phyloP scores from a whole-genome alignment of 1,140 invertebrate species.

The Stegodyphus dumicola region DNA sequence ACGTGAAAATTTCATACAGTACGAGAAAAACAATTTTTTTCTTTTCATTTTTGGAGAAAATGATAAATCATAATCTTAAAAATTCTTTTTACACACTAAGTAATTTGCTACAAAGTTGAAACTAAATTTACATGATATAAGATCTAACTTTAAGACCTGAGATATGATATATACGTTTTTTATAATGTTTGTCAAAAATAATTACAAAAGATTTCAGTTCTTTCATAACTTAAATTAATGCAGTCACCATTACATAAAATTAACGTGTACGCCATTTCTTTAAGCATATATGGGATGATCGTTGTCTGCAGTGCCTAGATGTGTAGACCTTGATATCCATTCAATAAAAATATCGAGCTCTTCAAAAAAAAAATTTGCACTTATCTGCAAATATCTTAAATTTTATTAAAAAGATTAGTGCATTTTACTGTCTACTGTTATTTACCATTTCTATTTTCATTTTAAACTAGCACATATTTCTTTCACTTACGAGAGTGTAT shows the following conservation, averaged over 20 bases:
- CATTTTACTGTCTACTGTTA: conserved; percentile 43
- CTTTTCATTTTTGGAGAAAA: conserved; percentile 39
- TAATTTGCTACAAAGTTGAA: conserved; percentile 24
- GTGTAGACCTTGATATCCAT: conserved; percentile 41
- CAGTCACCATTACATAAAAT: not conserved
- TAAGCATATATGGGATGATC: conserved; percentile 3
- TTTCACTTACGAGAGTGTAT: conserved; percentile 46
- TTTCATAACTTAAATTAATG: too few relatives aligned
- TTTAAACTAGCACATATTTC: conserved; percentile 39
- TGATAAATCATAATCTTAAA: conserved; percentile 32
- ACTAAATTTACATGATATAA: conserved; percentile 18
- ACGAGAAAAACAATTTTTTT: conserved; percentile 46
- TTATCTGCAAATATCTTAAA: conserved; percentile 15
- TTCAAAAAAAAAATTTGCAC: conserved; percentile 44
- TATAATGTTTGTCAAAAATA: conserved; percentile 1
- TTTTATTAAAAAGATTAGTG: conserved; percentile 39
- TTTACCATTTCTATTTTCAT: conserved; percentile 37
- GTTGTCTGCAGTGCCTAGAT: conserved; percentile 15
- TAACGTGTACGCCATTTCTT: conserved; percentile 9
- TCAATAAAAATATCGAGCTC: conserved; percentile 45
- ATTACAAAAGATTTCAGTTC: conserved; percentile 23
- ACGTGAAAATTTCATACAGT: conserved; percentile 46
- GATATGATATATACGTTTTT: not conserved
- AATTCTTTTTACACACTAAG: conserved; percentile 7
- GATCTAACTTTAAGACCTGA: conserved; percentile 18